Evolutionary conservation across 2,888 invertebrate species (phyloP).

Genomic region (Strigamia crassipes): DNA sequence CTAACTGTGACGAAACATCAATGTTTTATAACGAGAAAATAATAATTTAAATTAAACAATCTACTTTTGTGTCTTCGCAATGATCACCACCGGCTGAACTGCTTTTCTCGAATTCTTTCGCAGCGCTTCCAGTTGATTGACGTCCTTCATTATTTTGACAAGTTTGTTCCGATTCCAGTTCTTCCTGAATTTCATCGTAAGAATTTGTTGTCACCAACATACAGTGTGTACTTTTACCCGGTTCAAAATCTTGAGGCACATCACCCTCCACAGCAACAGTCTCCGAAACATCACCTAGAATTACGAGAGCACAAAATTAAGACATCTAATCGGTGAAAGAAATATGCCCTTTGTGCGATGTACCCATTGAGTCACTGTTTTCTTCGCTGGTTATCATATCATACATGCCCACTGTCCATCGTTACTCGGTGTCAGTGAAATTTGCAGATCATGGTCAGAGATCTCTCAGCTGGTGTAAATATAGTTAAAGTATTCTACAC

Average conservation of each 20-base stretch:
- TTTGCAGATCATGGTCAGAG: neutral
- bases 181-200: slow-evolving; percentile 55
- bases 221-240: slow-evolving; percentile 68
- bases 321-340: no score
- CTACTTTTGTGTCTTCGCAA: neutral
- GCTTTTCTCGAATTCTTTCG: slow-evolving; percentile 12
- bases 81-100: neutral
- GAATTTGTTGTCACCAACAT: slow-evolving; percentile 65
- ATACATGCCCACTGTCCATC: neutral
- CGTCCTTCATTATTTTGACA: slow-evolving; percentile 23
- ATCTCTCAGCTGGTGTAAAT: no score
- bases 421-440: neutral
- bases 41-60: neutral
- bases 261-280: slow-evolving; percentile 41
- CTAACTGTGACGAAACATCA: neutral
- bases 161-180: slow-evolving; percentile 44
- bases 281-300: neutral
- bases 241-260: slow-evolving; percentile 59
- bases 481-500: no score
- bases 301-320: no score
- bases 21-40: neutral
- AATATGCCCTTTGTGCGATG: neutral
- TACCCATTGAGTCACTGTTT: neutral
- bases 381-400: neutral
- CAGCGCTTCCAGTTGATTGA: neutral